Evolutionary conservation across 2,888 invertebrate species (phyloP).

Genomic region (Uloborus plumipes): DNA sequence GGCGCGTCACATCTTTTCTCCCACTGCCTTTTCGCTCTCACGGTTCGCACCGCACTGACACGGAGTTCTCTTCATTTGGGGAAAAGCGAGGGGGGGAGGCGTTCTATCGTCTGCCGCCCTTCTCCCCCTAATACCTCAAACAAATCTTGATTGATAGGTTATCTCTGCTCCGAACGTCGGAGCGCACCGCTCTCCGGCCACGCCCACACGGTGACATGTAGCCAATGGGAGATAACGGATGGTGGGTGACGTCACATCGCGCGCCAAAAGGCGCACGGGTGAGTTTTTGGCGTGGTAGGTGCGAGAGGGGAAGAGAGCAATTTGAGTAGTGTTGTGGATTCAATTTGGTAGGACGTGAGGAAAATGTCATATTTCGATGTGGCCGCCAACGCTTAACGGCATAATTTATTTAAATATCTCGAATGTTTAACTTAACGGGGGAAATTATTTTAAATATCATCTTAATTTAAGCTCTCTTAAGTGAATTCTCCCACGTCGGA

Average conservation of each 20-base stretch:
- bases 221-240: constrained; percentile 55
- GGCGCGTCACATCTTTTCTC: background rate
- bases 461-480: too few species aligned
- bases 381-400: too few species aligned
- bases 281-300: constrained; percentile 20
- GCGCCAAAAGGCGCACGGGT: constrained; percentile 13
- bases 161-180: constrained; percentile 26
- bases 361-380: too few species aligned
- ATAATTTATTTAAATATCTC: too few species aligned
- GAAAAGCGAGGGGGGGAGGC: constrained; percentile 2
- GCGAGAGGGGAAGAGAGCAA: constrained; percentile 5
- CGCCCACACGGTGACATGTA: constrained; percentile 51
- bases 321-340: background rate
- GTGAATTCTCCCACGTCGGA: too few species aligned
- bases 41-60: constrained; percentile 45
- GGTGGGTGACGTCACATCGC: constrained; percentile 43
- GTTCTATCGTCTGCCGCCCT: constrained; percentile 3
- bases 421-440: too few species aligned
- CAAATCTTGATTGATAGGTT: constrained; percentile 63
- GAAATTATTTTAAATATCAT: too few species aligned
- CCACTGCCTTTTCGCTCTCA: constrained; percentile 17
- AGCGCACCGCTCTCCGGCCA: constrained; percentile 14
- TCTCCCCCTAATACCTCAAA: constrained; percentile 43
- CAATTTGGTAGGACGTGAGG: too few species aligned
- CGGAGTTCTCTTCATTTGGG: constrained; percentile 11